These are phyloP conservation scores for Conops quadrifasciatus DNA, from an alignment of 2,888 invertebrate species.

Conservation along the genomic window DNA sequence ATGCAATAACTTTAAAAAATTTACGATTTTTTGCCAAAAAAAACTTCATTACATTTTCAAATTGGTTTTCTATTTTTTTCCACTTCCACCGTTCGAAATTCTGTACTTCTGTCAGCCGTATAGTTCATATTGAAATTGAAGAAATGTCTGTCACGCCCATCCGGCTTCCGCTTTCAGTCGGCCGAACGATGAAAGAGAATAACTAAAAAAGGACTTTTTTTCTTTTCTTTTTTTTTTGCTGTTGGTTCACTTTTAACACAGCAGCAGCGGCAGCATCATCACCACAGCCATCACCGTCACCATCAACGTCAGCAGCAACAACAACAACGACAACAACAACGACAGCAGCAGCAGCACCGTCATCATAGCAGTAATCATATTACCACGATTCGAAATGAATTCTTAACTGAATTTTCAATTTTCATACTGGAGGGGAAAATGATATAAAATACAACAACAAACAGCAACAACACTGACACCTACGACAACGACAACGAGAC, in stretches of 20 bases:
- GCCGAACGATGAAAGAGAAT: neutral
- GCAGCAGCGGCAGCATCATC: neutral
- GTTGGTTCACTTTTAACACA: neutral
- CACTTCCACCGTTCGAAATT: no score
- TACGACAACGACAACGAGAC: neutral
- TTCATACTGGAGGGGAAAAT: slow-evolving; percentile 38
- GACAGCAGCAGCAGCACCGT: slow-evolving; percentile 20
- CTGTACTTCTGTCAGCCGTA: no score
- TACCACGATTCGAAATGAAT: slow-evolving; percentile 65
- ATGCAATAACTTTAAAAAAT: no score
- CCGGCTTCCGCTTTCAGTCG: neutral
- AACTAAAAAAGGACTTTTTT: neutral
- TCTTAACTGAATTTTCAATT: slow-evolving; percentile 63
- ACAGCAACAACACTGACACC: slow-evolving; percentile 3
- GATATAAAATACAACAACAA: neutral
- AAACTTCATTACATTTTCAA: no score
- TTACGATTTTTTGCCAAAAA: no score
- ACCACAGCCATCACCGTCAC: neutral
- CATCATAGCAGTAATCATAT: slow-evolving; percentile 63
- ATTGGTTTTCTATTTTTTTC: no score
- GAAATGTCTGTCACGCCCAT: neutral
- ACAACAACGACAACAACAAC: neutral
- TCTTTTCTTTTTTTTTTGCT: neutral
- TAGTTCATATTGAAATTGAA: neutral
- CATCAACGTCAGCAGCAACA: neutral